Evolutionary conservation across 2,113 vertebrate genomes (phyloP), one percentile per base, ranked within the genome.

Genomic region (Acanthochromis polyacanthus): DNA sequence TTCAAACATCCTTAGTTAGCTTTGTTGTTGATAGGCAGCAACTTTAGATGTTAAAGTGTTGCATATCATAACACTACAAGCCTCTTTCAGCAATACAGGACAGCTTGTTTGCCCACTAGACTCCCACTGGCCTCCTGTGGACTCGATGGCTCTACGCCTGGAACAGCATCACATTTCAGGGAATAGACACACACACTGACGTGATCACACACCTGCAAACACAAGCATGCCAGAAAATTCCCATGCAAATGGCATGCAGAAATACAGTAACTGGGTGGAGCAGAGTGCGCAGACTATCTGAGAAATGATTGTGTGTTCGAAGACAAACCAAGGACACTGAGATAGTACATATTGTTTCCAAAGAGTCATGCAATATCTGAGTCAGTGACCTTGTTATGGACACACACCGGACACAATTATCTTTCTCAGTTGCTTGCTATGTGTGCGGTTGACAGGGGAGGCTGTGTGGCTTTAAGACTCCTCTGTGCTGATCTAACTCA

Each of bases 41-140:
- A 67, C 46, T 28, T 10, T 10, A 30, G 30, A 16, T 8, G 4
- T 51, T 36, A 70, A 10, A 59, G 76, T 75, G 48, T 40, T 78
- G 28, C 12, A 20, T 59, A n/a, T 46, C 32, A 57, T 16, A 64
- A 66, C 71, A 71, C 45, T 10, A 6, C 63, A 30, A 73, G 20
- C 32, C 62, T 50, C 14, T 56, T 40, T 67, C 51, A 45, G 65
- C 20, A 36, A 32, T 48, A 38, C 62, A 71, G 73, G 69, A 81
- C 83, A 76, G 80, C 72, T 66, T 61, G 78, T 65, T 76, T 71
- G 59, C 53, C 75, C 60, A 45, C 74, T 2, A n/a, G 16, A 43
- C 60, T 83, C 75, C 86, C 77, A 78, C 75, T n/a, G 23, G 30
- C 64, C 75, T 64, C 78, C 71, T 87, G 88, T 53, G 56, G 76